phyloP scores from a whole-genome alignment of 1,140 invertebrate genomes.

The Sycophila sp. region DNA sequence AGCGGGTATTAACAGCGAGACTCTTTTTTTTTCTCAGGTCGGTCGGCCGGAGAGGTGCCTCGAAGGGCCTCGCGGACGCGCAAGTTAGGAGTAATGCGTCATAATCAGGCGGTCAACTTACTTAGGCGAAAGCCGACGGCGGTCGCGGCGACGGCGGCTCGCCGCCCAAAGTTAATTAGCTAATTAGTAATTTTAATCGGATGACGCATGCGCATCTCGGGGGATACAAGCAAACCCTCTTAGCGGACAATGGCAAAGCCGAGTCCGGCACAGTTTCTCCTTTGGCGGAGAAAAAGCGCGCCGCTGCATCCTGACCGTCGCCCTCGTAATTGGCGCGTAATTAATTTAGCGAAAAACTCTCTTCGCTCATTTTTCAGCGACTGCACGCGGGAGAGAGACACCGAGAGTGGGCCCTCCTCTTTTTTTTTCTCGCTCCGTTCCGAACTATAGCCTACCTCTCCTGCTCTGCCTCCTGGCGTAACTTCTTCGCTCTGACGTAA shows the following conservation, averaged over 20 bases:
- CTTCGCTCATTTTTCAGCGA: conserved; percentile 48
- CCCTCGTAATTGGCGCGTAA: conserved; percentile 51
- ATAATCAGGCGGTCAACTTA: conserved; percentile 68
- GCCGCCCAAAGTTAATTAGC: conserved; percentile 65
- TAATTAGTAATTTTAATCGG: conserved; percentile 69
- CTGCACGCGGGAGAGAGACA: too few species aligned
- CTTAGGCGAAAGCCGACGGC: conserved; percentile 51
- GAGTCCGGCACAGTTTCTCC: conserved; percentile 41
- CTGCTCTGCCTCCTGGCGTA: too few species aligned
- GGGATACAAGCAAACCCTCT: conserved; percentile 69
- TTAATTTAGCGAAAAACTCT: conserved; percentile 56
- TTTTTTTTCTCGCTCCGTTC: too few species aligned
- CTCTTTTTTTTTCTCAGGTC: background rate
- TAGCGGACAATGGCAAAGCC: conserved; percentile 52
- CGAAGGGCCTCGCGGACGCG: too few species aligned
- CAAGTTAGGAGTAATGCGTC: conserved; percentile 62
- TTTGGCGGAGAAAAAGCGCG: conserved; percentile 46
- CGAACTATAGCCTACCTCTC: too few species aligned
- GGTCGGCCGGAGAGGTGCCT: background rate
- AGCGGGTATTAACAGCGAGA: too few species aligned
- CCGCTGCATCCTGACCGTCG: too few species aligned
- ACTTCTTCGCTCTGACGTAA: background rate
- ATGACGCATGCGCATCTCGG: conserved; percentile 67
- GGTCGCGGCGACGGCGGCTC: conserved; percentile 17
- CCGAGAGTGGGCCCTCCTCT: too few species aligned